Evolutionary conservation across 2,888 invertebrate species (phyloP).

Genomic region (Capitulum mitella): DNA sequence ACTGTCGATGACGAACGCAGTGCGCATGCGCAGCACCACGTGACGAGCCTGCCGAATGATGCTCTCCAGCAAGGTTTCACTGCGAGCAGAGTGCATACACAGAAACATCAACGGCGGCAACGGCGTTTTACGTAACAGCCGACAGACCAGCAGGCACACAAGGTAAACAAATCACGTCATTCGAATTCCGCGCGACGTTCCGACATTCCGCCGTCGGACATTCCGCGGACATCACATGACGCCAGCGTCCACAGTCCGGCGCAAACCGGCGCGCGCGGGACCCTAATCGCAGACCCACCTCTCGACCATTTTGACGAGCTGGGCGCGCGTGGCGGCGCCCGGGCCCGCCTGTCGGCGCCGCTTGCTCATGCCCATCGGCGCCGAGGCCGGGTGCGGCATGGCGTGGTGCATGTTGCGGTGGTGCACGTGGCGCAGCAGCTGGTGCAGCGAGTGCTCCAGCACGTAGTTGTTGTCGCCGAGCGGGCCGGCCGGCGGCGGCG

Average conservation of each 20-base stretch:
- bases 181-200: no score
- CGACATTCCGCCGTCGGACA: no score
- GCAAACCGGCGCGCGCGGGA: no score
- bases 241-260: no score
- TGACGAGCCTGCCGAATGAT: constrained; percentile 95
- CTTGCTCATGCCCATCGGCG: constrained; percentile 86
- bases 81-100: background rate
- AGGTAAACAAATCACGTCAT: background rate
- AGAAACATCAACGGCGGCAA: no score
- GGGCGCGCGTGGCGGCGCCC: constrained; percentile 76
- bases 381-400: constrained; percentile 75
- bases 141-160: background rate
- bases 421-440: constrained; percentile 74
- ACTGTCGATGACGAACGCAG: constrained; percentile 86
- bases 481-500: constrained; percentile 46
- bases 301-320: constrained; percentile 80
- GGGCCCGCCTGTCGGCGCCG: constrained; percentile 85
- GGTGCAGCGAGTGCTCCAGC: constrained; percentile 92
- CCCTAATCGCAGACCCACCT: no score
- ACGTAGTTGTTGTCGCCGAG: constrained; percentile 66
- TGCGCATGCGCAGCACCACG: constrained; percentile 81
- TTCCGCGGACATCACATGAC: no score
- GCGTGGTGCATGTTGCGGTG: constrained; percentile 44
- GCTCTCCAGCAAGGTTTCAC: constrained; percentile 83
- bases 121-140: no score